Evolutionary conservation across 1,140 invertebrate genomes (phyloP).

Genomic region (Globodera ellingtonae): DNA sequence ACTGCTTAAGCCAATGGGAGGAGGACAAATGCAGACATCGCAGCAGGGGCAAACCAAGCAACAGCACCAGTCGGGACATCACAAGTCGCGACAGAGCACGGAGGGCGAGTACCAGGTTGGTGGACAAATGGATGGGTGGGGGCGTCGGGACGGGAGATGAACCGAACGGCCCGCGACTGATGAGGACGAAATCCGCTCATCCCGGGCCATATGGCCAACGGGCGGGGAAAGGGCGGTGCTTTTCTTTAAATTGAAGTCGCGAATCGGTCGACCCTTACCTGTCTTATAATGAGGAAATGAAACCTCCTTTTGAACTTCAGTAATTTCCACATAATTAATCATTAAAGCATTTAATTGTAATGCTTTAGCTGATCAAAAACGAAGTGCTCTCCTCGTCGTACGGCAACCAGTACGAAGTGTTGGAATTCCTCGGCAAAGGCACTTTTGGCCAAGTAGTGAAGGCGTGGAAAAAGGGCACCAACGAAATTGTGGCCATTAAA

Average conservation of each 20-base stretch:
- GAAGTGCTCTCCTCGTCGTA: slow-evolving; percentile 64
- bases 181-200: too few species aligned
- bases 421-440: slow-evolving; percentile 90
- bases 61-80: not conserved
- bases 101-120: slow-evolving; percentile 64
- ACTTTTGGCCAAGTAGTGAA: slow-evolving; percentile 99
- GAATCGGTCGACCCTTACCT: too few species aligned
- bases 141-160: too few species aligned
- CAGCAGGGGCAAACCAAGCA: not conserved
- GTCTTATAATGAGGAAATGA: too few species aligned
- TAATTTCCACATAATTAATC: too few species aligned
- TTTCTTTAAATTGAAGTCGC: too few species aligned
- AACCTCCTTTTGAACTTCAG: too few species aligned
- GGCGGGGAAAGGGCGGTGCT: too few species aligned
- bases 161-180: too few species aligned
- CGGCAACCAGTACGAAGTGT: slow-evolving; percentile 80
- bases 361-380: slow-evolving; percentile 63
- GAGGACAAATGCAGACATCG: not conserved
- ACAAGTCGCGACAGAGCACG: slow-evolving; percentile 50
- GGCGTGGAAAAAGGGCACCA: slow-evolving; percentile 99
- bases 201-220: too few species aligned
- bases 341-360: too few species aligned
- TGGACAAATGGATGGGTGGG: not conserved
- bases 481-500: slow-evolving; percentile 99
- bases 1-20: not conserved